Conservation (phyloP, 2,797 vertebrate species). For the Sandelia bainsii region DNA sequence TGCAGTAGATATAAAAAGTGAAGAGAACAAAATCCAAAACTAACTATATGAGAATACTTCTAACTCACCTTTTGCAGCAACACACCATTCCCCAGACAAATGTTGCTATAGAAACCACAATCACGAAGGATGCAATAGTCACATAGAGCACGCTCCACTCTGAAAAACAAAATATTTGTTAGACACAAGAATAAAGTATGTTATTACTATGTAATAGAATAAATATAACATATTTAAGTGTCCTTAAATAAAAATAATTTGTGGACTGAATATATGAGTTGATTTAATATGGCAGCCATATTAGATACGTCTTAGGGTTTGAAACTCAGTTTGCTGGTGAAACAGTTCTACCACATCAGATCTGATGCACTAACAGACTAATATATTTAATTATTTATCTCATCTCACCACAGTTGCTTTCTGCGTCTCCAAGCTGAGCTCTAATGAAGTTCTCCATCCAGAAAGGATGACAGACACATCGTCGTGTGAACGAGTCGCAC, state of each 20-base stretch:
- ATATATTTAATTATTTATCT: fast-evolving
- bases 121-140: constrained; percentile 94
- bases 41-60: not conserved
- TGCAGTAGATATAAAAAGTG: too few species aligned
- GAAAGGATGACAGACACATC: constrained; percentile 95
- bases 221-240: not conserved
- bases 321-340: not conserved
- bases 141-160: constrained; percentile 99
- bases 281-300: not conserved
- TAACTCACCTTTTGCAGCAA: constrained; percentile 92
- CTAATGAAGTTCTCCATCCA: constrained; percentile 99
- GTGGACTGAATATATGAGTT: not conserved
- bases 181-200: not conserved
- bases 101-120: constrained; percentile 91
- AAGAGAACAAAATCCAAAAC: not conserved
- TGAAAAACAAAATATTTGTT: constrained; percentile 71
- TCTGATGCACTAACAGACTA: not conserved
- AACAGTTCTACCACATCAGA: not conserved
- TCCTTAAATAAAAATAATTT: not conserved
- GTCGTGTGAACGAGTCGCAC: constrained; percentile 94
- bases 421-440: constrained; percentile 90
- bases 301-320: not conserved
- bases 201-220: not conserved
- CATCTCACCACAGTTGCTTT: constrained; percentile 95
- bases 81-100: constrained; percentile 93